Conservation (phyloP, 2,113 vertebrate genomes). For the Nerophis ophidion region DNA sequence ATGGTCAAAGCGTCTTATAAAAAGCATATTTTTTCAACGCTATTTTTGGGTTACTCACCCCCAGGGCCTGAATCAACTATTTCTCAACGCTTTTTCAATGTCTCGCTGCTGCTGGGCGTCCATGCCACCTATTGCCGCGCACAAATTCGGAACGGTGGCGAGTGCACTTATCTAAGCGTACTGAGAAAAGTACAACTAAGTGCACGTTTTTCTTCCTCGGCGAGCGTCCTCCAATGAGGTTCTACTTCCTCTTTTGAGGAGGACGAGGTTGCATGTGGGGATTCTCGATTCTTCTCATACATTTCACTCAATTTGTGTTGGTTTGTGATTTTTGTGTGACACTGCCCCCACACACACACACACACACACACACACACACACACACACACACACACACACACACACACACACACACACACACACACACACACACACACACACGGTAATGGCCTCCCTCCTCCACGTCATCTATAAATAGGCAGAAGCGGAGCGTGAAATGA, state of each 20-base stretch:
- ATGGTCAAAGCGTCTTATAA: no score
- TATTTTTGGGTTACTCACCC: no score
- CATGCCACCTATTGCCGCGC: no score
- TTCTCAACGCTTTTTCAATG: no score
- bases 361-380: constrained; percentile 1
- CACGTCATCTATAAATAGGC: constrained; percentile 65
- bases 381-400: constrained; percentile 1
- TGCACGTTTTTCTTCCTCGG: no score
- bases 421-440: constrained; percentile 14
- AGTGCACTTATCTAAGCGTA: no score
- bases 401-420: constrained; percentile 12
- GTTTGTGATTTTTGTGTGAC: constrained; percentile 4
- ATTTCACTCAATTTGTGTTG: constrained; percentile 1
- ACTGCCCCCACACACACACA: neutral
- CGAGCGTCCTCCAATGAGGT: neutral
- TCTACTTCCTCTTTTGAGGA: neutral
- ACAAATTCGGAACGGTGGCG: no score
- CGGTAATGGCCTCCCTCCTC: constrained; percentile 46
- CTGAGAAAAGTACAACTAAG: no score
- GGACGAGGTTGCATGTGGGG: neutral
- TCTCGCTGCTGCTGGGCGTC: no score
- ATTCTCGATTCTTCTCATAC: neutral
- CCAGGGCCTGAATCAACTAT: no score
- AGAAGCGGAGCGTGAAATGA: constrained; percentile 70
- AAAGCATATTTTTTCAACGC: no score